Evolutionary conservation across 2,888 invertebrate species (phyloP).

Genomic region (Temnothorax unifasciatus): DNA sequence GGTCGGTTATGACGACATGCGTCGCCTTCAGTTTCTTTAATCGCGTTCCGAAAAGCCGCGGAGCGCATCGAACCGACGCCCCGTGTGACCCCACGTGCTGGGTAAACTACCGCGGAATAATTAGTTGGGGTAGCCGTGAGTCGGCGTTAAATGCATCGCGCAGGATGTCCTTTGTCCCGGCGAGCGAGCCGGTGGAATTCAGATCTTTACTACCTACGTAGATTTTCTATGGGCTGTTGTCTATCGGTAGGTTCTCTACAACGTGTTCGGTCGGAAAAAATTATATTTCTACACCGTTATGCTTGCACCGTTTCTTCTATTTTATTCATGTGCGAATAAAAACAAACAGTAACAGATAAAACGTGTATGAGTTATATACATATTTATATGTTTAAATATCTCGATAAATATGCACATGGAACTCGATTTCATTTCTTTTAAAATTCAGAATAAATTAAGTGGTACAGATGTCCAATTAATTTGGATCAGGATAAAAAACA

Average conservation of each 20-base stretch:
- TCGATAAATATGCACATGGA: neutral
- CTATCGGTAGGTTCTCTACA: neutral
- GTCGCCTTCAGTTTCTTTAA: constrained; percentile 71
- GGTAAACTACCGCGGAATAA: constrained; percentile 72
- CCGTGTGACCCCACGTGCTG: constrained; percentile 73
- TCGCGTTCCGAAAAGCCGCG: constrained; percentile 78
- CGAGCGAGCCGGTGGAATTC: constrained; percentile 35
- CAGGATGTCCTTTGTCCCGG: constrained; percentile 82
- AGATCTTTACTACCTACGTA: constrained; percentile 18
- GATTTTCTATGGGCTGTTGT: constrained; percentile 34
- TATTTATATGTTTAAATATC: neutral
- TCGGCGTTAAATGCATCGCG: constrained; percentile 72
- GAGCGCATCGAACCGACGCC: constrained; percentile 82
- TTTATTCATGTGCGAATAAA: neutral
- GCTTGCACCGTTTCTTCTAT: neutral
- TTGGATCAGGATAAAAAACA: neutral
- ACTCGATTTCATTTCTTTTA: neutral
- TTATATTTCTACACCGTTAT: neutral
- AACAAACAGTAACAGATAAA: neutral
- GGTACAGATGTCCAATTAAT: neutral
- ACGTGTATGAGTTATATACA: neutral
- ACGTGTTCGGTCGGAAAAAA: neutral
- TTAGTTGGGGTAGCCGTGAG: constrained; percentile 79
- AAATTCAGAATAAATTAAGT: neutral
- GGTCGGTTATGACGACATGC: constrained; percentile 69